Base-by-base conservation (phyloP, 2,888 invertebrate genomes). In the Nineta flava region DNA sequence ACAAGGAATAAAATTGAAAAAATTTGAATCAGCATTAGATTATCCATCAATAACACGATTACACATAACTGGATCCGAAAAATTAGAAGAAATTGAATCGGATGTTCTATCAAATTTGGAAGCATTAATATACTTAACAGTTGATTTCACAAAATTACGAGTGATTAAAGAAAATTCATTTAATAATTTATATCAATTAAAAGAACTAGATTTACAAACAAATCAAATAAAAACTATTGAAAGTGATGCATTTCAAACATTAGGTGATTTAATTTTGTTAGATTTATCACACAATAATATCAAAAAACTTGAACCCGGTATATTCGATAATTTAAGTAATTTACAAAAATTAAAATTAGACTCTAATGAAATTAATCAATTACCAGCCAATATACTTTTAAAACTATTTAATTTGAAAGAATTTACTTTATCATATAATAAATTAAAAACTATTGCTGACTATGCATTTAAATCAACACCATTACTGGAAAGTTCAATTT, bases 201-300 rank as follows among this genome's bases (percentile, higher is more conserved):
- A 43, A 43, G n/a, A 38, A 13, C 12, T 38, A 38, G 7, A 13
- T 38, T 15, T 38, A 38, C 3, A n/a, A n/a, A 10, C 38, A 38
- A 38, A 38, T 38, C 41, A 41, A 31, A 26, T 41, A 10, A 55
- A 55, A 34, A 50, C 51, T 32, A 47, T 58, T n/a, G 17, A 53
- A 46, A 47, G 38, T 32, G 21, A 57, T 17, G 45, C 47, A 26
- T 50, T 50, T 7, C 42, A 52, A 13, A 47, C 54, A 10, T 55
- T 58, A 40, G 32, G 21, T 21, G 55, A 56, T 40, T 46, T 58
- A 34, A 47, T 48, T 48, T 42, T 47, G 26, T 51, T 58, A 34
- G 50, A 52, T 49, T 50, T 58, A 38, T 53, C 51, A 46, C 40
- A 56, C 32, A 59, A 59, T 46, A 50, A 47, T 9, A 42, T 59